A percentile compares a stretch with the other conserved stretches of the same genome.
Conservation (phyloP, 2,888 invertebrate genomes). For the Erebia aethiops region DNA sequence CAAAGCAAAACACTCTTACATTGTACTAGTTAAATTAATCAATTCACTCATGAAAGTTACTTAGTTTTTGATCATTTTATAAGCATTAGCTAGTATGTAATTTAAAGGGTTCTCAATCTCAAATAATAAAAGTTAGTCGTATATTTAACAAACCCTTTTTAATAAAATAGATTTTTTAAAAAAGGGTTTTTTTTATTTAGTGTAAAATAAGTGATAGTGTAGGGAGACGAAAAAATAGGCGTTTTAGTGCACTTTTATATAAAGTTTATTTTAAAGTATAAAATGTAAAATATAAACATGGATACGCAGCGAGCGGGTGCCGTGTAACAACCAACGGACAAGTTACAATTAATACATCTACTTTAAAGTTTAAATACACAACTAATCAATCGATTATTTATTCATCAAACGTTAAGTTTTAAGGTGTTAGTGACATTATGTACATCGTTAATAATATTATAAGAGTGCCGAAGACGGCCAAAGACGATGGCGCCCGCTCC, state of each 20-base stretch:
- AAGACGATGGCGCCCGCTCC: conserved; percentile 26
- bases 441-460: conserved; percentile 13
- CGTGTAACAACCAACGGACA: background rate
- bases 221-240: conserved; percentile 33
- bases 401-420: background rate
- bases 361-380: conserved; percentile 12
- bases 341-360: background rate
- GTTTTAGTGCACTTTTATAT: conserved; percentile 26
- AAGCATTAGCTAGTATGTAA: background rate
- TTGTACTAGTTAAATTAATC: background rate
- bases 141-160: too few relatives aligned
- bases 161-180: too few relatives aligned
- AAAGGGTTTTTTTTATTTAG: too few relatives aligned
- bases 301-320: conserved; percentile 20
- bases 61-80: background rate
- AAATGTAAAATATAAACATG: conserved; percentile 36
- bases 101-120: background rate
- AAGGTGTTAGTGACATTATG: conserved; percentile 27
- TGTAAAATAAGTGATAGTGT: background rate
- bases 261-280: conserved; percentile 37
- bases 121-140: background rate
- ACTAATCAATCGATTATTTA: background rate
- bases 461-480: background rate
- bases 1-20: conserved; percentile 1
- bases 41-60: too few relatives aligned